Conservation (phyloP, 2,797 vertebrate genomes). For the Argyrosomus regius region DNA sequence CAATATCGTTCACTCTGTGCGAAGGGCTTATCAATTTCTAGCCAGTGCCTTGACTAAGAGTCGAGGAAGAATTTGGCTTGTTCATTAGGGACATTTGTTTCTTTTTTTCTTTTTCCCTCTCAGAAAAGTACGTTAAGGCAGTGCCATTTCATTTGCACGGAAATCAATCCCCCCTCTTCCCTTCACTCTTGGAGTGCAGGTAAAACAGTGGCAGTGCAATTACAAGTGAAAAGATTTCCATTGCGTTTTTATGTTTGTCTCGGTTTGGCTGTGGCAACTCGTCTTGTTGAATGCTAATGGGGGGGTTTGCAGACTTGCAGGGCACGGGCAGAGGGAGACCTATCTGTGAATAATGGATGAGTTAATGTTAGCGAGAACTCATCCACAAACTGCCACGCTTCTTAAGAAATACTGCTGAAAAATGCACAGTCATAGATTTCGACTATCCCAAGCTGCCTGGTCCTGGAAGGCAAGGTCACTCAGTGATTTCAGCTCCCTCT, state of each 20-base stretch:
- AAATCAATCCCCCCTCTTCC: slow-evolving; percentile 59
- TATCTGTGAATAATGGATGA: slow-evolving; percentile 74
- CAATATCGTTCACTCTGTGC: slow-evolving; percentile 73
- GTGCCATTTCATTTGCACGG: slow-evolving; percentile 61
- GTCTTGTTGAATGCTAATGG: slow-evolving; percentile 69
- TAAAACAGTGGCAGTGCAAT: slow-evolving; percentile 61
- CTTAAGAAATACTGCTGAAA: slow-evolving; percentile 32
- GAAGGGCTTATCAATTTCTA: slow-evolving; percentile 74
- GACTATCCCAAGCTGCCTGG: slow-evolving; percentile 14
- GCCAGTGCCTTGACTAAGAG: slow-evolving; percentile 65
- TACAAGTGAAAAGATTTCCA: slow-evolving; percentile 59
- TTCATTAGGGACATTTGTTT: slow-evolving; percentile 63
- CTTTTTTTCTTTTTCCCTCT: background rate
- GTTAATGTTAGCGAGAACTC: slow-evolving; percentile 54
- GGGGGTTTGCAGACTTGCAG: slow-evolving; percentile 28
- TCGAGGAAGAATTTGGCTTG: slow-evolving; percentile 61
- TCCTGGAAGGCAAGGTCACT: slow-evolving; percentile 34
- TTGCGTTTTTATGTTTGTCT: slow-evolving; percentile 52
- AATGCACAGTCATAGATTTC: slow-evolving; percentile 28
- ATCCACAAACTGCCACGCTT: slow-evolving; percentile 35
- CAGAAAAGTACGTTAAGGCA: slow-evolving; percentile 52
- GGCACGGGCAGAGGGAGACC: slow-evolving; percentile 24
- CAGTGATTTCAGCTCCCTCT: slow-evolving; percentile 15
- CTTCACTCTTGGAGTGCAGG: slow-evolving; percentile 49
- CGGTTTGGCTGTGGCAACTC: slow-evolving; percentile 34